phyloP scores from a whole-genome alignment of 2,888 invertebrate species.

The Drosophila mayaguana region DNA sequence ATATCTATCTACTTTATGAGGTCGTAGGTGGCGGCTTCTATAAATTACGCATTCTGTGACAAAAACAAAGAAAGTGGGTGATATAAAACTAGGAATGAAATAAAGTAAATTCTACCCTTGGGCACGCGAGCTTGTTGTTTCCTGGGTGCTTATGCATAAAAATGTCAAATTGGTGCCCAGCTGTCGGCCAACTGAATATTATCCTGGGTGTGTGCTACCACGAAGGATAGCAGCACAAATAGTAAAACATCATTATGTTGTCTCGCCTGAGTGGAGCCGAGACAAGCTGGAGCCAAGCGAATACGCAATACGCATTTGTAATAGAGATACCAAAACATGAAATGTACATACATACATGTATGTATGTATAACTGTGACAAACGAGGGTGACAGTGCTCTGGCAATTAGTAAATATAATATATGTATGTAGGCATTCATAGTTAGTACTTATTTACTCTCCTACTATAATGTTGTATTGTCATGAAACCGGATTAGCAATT shows the following conservation, averaged over 20 bases:
- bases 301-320: constrained; percentile 25
- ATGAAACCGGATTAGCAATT: not conserved
- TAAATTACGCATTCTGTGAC: not conserved
- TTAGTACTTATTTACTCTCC: not conserved
- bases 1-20: not conserved
- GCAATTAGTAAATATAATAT: not conserved
- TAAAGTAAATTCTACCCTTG: constrained; percentile 11
- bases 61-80: not conserved
- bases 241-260: constrained; percentile 6
- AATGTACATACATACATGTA: not conserved
- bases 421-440: no score
- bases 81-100: constrained; percentile 1
- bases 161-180: constrained; percentile 25
- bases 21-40: not conserved
- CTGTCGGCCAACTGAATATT: constrained; percentile 18
- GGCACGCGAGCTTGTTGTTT: not conserved
- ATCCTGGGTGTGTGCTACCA: constrained; percentile 3
- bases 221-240: not conserved
- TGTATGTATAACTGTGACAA: not conserved
- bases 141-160: constrained; percentile 12
- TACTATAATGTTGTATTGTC: not conserved
- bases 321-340: constrained; percentile 6
- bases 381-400: not conserved
- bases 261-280: constrained; percentile 31
- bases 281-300: constrained; percentile 24